Evolutionary conservation across 2,113 vertebrate genomes (phyloP).

Genomic region (Onychostoma macrolepis): DNA sequence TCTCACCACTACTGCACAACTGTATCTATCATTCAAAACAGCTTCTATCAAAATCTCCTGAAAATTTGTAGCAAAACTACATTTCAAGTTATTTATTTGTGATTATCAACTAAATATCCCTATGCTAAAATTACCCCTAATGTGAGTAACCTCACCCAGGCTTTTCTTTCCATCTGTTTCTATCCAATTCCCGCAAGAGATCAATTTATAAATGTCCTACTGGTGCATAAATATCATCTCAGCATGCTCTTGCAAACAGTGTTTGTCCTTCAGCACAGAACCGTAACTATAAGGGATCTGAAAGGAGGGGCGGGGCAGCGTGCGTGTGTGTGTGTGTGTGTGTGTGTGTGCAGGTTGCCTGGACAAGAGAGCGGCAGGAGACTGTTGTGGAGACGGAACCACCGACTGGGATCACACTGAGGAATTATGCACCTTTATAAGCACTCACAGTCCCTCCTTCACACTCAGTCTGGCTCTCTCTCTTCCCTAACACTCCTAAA

Average conservation of each 20-base stretch:
- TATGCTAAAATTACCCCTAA: not conserved
- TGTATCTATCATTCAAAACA: not conserved
- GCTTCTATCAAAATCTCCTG: not conserved
- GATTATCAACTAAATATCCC: not conserved
- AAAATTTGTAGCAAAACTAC: not conserved
- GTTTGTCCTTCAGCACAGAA: conserved; percentile 68
- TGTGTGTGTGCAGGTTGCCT: conserved; percentile 30
- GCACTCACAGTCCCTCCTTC: conserved; percentile 10
- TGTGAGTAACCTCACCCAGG: not conserved
- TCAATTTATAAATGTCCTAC: conserved; percentile 60
- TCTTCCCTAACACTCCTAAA: not conserved
- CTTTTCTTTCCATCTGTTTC: conserved; percentile 1
- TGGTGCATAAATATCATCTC: conserved; percentile 64
- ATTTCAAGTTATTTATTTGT: not conserved
- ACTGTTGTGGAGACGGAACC: conserved; percentile 47
- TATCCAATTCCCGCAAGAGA: conserved; percentile 44
- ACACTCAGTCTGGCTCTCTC: not conserved
- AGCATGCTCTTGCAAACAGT: conserved; percentile 54
- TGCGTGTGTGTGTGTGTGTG: conserved; percentile 26
- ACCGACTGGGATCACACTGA: conserved; percentile 41
- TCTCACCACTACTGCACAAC: not conserved
- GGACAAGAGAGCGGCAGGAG: conserved; percentile 49
- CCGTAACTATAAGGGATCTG: conserved; percentile 44
- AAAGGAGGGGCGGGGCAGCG: conserved; percentile 11
- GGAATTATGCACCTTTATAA: conserved; percentile 25